phyloP scores from a whole-genome alignment of 2,888 invertebrate genomes.

The Caenorhabditis doughertyi region DNA sequence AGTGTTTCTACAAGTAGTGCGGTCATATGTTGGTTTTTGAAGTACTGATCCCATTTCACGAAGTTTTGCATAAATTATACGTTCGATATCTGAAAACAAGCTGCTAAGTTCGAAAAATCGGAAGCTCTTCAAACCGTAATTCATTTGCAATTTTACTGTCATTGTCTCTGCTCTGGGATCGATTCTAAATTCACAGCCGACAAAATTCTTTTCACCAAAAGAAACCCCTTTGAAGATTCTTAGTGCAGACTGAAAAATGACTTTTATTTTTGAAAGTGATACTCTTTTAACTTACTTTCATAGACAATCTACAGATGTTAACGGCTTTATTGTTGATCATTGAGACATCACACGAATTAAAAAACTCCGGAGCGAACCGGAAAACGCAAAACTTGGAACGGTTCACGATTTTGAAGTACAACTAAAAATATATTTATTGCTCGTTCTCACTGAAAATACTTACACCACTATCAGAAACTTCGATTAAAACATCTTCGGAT shows the following conservation, averaged over 20 bases:
- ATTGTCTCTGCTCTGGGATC: constrained; percentile 54
- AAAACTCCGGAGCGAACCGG: constrained; percentile 62
- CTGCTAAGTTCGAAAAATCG: background rate
- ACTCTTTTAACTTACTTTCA: constrained; percentile 35
- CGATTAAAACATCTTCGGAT: constrained; percentile 58
- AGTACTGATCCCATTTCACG: constrained; percentile 53
- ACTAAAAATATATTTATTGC: constrained; percentile 18
- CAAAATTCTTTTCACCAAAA: constrained; percentile 54
- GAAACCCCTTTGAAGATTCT: constrained; percentile 59
- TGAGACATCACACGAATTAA: constrained; percentile 57
- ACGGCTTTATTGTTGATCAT: constrained; percentile 43
- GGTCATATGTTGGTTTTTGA: constrained; percentile 47
- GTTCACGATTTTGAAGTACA: constrained; percentile 52
- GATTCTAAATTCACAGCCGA: constrained; percentile 58
- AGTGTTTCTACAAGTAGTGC: constrained; percentile 31
- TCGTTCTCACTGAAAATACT: background rate
- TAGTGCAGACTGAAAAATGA: constrained; percentile 45
- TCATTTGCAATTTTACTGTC: constrained; percentile 50
- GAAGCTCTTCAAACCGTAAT: constrained; percentile 29
- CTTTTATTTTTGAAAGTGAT: background rate
- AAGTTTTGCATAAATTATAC: constrained; percentile 60
- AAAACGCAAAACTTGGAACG: constrained; percentile 56
- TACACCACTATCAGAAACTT: constrained; percentile 55
- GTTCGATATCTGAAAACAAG: constrained; percentile 59
- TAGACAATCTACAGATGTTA: constrained; percentile 56